phyloP scores from a whole-genome alignment of 2,113 vertebrate genomes.

The Plestiodon gilberti region DNA sequence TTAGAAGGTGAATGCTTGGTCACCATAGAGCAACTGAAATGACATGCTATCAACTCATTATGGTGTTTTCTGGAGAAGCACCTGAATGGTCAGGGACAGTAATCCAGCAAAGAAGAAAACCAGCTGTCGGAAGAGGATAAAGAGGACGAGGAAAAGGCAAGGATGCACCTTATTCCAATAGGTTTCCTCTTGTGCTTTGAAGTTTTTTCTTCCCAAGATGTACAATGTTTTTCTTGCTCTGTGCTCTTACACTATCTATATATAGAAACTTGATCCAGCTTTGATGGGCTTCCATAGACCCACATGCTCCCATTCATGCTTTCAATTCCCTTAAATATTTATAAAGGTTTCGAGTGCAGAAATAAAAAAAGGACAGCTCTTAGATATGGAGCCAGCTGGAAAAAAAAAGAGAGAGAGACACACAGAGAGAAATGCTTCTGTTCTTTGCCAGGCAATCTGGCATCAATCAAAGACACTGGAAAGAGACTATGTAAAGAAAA shows the following conservation, averaged over 20 bases:
- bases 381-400: slow-evolving; percentile 77
- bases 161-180: slow-evolving; percentile 81
- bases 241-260: not conserved
- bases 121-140: not conserved
- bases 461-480: slow-evolving; percentile 80
- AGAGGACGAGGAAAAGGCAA: slow-evolving; percentile 70
- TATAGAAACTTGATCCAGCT: slow-evolving; percentile 61
- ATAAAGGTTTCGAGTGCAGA: slow-evolving; percentile 70
- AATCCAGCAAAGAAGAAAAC: not conserved
- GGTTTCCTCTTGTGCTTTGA: slow-evolving; percentile 80
- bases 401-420: slow-evolving; percentile 52
- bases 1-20: not conserved
- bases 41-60: not conserved
- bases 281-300: slow-evolving; percentile 81
- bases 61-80: not conserved
- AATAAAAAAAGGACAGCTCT: slow-evolving; percentile 56
- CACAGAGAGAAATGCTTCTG: slow-evolving; percentile 58
- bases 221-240: not conserved
- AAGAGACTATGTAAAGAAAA: slow-evolving; percentile 62
- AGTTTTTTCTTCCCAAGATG: slow-evolving; percentile 62
- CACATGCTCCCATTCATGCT: slow-evolving; percentile 73
- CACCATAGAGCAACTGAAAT: not conserved
- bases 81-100: not conserved
- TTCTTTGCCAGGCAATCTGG: slow-evolving; percentile 84
- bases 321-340: slow-evolving; percentile 72